phyloP scores from a whole-genome alignment of 2,888 invertebrate genomes.

The Andricus quercusramuli region DNA sequence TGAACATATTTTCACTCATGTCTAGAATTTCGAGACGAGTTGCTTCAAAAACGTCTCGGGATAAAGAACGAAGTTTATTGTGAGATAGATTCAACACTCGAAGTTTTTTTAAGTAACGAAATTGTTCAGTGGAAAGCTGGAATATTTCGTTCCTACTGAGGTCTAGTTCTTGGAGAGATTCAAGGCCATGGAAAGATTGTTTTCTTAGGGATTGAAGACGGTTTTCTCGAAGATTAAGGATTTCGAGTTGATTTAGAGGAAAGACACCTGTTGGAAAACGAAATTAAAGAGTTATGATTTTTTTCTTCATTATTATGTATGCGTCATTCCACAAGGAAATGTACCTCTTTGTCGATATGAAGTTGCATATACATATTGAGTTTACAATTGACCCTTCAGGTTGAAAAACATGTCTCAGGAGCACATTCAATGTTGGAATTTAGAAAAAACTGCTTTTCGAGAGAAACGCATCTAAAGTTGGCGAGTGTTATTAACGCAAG shows the following conservation, averaged over 20 bases:
- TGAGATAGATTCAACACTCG: constrained; percentile 86
- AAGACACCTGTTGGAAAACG: constrained; percentile 83
- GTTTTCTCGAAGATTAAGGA: constrained; percentile 87
- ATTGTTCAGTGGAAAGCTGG: constrained; percentile 89
- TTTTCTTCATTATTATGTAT: too few relatives aligned
- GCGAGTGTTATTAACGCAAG: too few relatives aligned
- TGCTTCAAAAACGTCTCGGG: constrained; percentile 89
- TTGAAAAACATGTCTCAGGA: too few relatives aligned
- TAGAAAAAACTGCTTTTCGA: too few relatives aligned
- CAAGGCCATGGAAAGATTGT: constrained; percentile 88
- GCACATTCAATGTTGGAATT: too few relatives aligned
- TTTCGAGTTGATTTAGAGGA: constrained; percentile 83
- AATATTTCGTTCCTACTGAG: constrained; percentile 88
- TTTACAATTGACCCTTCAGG: too few relatives aligned
- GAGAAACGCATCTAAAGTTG: too few relatives aligned
- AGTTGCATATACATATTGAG: too few relatives aligned
- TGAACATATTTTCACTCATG: constrained; percentile 88
- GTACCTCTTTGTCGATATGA: too few relatives aligned
- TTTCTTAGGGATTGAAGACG: constrained; percentile 86
- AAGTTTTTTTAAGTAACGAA: constrained; percentile 87
- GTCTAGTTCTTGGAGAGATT: constrained; percentile 88
- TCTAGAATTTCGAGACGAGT: constrained; percentile 90
- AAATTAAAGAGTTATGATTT: too few relatives aligned
- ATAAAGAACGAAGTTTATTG: constrained; percentile 87
- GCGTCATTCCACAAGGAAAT: too few relatives aligned